Evolutionary conservation across 30 jellyfish, hydroid and myxozoan species (phyloP).

Genomic region (Pseudorhiza aurosa): DNA sequence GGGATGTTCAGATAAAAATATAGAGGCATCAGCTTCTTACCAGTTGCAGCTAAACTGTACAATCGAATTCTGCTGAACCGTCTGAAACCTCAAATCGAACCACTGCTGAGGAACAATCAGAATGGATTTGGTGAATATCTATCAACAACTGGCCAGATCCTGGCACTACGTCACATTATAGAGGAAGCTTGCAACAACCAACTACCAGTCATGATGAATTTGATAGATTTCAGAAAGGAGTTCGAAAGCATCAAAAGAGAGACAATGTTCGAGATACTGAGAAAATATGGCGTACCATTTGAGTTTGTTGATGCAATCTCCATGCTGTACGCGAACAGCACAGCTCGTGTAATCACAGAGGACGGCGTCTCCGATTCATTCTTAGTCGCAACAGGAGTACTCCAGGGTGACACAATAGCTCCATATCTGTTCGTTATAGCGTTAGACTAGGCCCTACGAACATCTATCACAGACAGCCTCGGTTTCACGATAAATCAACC

Average conservation of each 20-base stretch:
- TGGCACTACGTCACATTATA: slow-evolving; percentile 30
- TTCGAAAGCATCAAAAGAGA: slow-evolving; percentile 39
- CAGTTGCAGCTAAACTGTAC: slow-evolving; percentile 48
- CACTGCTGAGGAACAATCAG: slow-evolving; percentile 38
- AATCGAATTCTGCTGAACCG: slow-evolving; percentile 34
- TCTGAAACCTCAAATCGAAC: slow-evolving; percentile 19
- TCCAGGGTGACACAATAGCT: slow-evolving; percentile 55
- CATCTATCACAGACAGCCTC: background rate
- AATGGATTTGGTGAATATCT: slow-evolving; percentile 40
- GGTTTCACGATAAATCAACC: background rate
- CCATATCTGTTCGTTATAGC: slow-evolving; percentile 19
- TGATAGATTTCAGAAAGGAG: slow-evolving; percentile 42
- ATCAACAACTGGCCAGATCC: slow-evolving; percentile 34
- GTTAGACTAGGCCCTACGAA: slow-evolving; percentile 1
- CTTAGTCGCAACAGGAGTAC: slow-evolving; percentile 14
- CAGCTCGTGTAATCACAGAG: background rate
- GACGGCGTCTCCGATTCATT: slow-evolving; percentile 22
- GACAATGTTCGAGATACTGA: slow-evolving; percentile 20
- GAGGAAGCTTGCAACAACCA: slow-evolving; percentile 6
- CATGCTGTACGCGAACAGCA: slow-evolving; percentile 11
- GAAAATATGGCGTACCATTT: slow-evolving; percentile 20
- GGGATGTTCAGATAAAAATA: slow-evolving; percentile 10
- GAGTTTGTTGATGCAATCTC: slow-evolving; percentile 10
- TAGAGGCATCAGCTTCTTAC: slow-evolving; percentile 21
- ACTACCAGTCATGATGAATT: background rate